Percentiles rank a stretch among this genome's conserved stretches.
Evolutionary conservation across 2,113 vertebrate genomes (phyloP).

Genomic region (Phocoena sinus): DNA sequence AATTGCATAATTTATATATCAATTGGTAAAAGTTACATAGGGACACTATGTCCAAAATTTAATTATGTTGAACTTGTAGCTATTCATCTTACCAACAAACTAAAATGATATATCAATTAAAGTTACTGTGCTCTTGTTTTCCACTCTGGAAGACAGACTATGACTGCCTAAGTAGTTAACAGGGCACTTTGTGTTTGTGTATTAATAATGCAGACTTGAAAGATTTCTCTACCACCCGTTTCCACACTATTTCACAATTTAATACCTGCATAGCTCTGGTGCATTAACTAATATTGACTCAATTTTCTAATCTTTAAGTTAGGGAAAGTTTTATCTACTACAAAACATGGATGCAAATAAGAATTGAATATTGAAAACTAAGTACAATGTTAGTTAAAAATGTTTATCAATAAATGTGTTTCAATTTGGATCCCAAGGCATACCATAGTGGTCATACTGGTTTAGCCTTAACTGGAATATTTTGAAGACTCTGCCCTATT

Average conservation of each 20-base stretch:
- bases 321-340: neutral
- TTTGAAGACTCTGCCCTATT: neutral
- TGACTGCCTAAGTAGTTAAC: neutral
- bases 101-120: neutral
- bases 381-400: neutral
- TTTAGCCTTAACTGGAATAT: neutral
- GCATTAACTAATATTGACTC: neutral
- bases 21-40: neutral
- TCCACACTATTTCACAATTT: neutral
- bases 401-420: neutral
- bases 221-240: neutral
- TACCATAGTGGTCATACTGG: neutral
- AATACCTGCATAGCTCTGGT: neutral
- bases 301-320: neutral
- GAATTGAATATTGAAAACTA: neutral
- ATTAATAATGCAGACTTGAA: neutral
- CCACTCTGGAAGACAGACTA: neutral
- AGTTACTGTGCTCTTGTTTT: neutral
- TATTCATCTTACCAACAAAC: slow-evolving; percentile 25
- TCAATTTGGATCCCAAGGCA: neutral
- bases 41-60: neutral
- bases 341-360: neutral
- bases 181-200: no score
- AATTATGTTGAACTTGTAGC: neutral
- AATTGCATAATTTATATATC: neutral